Conservation (phyloP, 2,113 vertebrate species). For the Fregetta grallaria region DNA sequence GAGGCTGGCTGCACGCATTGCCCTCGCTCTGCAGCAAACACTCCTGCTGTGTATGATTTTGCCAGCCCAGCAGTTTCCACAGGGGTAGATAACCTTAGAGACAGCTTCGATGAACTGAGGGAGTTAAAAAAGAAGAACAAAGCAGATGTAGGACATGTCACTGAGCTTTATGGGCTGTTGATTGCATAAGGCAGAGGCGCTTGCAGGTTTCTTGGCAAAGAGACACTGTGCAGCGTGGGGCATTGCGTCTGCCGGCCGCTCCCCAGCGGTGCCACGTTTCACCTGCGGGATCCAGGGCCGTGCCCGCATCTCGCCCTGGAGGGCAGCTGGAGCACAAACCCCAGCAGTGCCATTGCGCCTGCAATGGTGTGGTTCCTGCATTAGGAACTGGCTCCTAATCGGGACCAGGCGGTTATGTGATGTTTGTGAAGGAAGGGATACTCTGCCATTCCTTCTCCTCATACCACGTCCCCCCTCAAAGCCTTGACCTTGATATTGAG, state of each 20-base stretch:
- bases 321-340: neutral
- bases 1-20: neutral
- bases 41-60: neutral
- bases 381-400: neutral
- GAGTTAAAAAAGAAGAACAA: neutral
- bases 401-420: neutral
- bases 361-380: accelerated
- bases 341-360: neutral
- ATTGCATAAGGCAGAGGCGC: accelerated
- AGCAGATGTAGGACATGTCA: neutral
- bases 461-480: accelerated
- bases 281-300: accelerated
- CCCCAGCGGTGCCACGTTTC: neutral
- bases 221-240: neutral
- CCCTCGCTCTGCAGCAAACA: neutral
- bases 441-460: neutral
- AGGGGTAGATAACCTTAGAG: neutral
- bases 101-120: neutral
- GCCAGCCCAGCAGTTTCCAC: neutral
- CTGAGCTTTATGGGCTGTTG: neutral
- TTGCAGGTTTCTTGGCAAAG: neutral
- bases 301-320: accelerated
- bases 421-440: accelerated
- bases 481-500: neutral
- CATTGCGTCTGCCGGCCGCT: neutral